Evolutionary conservation across 2,113 vertebrate genomes (phyloP).

Genomic region (Ailurus styani): DNA sequence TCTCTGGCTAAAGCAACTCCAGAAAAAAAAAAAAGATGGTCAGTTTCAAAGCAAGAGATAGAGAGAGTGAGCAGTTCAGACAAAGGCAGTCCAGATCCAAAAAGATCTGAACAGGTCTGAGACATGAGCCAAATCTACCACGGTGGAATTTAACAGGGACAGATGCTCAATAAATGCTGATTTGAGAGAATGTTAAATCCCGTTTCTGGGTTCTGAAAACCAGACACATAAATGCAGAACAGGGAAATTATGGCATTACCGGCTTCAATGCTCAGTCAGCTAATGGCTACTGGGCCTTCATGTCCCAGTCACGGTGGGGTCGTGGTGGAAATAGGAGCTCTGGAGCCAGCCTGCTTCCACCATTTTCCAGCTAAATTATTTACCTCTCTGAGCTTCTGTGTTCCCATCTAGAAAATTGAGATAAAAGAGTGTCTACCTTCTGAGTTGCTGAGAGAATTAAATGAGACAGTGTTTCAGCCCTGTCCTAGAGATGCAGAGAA

Average conservation of each 20-base stretch:
- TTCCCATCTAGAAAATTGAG: neutral
- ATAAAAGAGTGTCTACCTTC: neutral
- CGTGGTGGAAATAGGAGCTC: neutral
- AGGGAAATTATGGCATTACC: neutral
- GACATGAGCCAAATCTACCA: neutral
- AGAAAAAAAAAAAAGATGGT: neutral
- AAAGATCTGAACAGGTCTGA: neutral
- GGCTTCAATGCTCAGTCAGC: neutral
- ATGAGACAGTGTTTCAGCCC: neutral
- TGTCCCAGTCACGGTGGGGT: neutral
- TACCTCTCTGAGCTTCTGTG: neutral
- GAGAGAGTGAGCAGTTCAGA: neutral
- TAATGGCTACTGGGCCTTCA: neutral
- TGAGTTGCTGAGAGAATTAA: neutral
- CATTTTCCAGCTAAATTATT: conserved; percentile 1
- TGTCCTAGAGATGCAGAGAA: neutral
- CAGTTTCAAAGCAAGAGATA: neutral
- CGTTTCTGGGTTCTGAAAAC: neutral
- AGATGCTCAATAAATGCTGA: neutral
- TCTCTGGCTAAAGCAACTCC: neutral
- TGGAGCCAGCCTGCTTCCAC: neutral
- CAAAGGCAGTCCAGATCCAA: neutral
- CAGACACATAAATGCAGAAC: neutral
- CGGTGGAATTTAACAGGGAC: neutral
- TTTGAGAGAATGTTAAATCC: neutral